Evolutionary conservation across 92 coral and sea anemone species (phyloP).

Genomic region (Porites cylindrica): DNA sequence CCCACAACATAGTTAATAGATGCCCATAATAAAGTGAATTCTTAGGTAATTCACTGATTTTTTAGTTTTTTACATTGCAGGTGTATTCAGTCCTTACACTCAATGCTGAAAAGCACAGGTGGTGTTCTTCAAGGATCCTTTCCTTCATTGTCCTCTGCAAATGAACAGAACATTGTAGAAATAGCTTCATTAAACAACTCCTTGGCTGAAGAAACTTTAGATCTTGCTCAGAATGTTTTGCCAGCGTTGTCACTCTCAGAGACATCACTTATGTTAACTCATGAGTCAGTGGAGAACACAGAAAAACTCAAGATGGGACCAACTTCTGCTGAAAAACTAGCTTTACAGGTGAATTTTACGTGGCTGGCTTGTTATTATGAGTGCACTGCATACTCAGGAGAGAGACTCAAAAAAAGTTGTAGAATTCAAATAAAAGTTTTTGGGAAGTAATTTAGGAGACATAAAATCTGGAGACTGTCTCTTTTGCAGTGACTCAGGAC

Average conservation of each 20-base stretch:
- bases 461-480: too few species aligned
- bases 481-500: too few species aligned
- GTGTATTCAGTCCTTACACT: constrained; percentile 54
- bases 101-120: constrained; percentile 35
- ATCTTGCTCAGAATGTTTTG: constrained; percentile 43
- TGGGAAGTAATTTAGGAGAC: too few species aligned
- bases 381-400: too few species aligned
- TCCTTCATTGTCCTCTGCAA: constrained; percentile 9
- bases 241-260: constrained; percentile 68
- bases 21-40: background rate
- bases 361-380: too few species aligned
- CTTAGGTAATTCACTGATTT: background rate
- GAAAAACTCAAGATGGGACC: constrained; percentile 73
- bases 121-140: constrained; percentile 16
- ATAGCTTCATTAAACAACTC: constrained; percentile 82
- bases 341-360: constrained; percentile 41
- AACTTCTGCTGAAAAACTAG: constrained; percentile 96
- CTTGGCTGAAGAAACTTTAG: constrained; percentile 74
- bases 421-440: too few species aligned
- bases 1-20: background rate
- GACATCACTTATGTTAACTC: constrained; percentile 54
- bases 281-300: constrained; percentile 33
- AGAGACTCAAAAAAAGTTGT: too few species aligned
- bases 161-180: constrained; percentile 87
- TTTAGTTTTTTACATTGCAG: constrained; percentile 23